A percentile compares a stretch with the other conserved stretches of the same genome.
Evolutionary conservation across 2,797 vertebrate genomes (phyloP).

Genomic region (Sebastes vulpes): DNA sequence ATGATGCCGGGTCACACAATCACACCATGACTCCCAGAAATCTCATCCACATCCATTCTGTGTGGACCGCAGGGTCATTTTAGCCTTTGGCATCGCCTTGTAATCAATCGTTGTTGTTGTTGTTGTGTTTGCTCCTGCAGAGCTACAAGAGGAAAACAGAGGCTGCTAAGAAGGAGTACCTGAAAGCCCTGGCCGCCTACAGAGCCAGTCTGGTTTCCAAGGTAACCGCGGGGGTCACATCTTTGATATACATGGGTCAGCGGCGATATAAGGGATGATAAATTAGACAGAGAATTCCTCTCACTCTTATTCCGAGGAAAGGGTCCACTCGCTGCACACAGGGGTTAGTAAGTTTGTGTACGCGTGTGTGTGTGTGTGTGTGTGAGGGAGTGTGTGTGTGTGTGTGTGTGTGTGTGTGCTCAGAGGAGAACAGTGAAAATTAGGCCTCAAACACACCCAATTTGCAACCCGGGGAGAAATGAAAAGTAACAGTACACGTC

Average conservation of each 20-base stretch:
- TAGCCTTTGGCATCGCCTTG: conserved; percentile 66
- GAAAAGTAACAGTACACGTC: conserved; percentile 47
- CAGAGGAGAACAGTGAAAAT: conserved; percentile 73
- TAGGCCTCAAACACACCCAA: conserved; percentile 73
- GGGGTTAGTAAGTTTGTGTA: conserved; percentile 18
- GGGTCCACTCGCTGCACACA: conserved; percentile 55
- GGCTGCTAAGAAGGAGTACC: conserved; percentile 99
- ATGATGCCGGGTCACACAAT: conserved; percentile 27
- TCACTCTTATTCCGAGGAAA: conserved; percentile 70
- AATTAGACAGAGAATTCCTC: conserved; percentile 80
- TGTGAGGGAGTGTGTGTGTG: conserved; percentile 46
- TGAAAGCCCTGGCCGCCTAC: conserved; percentile 98
- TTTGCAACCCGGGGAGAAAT: conserved; percentile 75
- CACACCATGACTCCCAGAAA: conserved; percentile 41
- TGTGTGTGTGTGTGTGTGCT: conserved; percentile 55
- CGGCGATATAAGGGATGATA: conserved; percentile 82
- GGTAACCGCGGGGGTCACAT: conserved; percentile 88
- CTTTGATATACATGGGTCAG: conserved; percentile 89
- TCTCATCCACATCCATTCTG: conserved; percentile 49
- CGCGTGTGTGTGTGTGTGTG: conserved; percentile 23
- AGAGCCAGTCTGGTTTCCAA: conserved; percentile 99
- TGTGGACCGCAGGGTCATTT: conserved; percentile 52
- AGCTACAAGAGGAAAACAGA: conserved; percentile 99
- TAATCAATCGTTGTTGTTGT: conserved; percentile 75
- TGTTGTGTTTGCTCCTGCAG: conserved; percentile 87